Conservation (phyloP, 2,888 invertebrate species). For the Notodonta dromedarius region DNA sequence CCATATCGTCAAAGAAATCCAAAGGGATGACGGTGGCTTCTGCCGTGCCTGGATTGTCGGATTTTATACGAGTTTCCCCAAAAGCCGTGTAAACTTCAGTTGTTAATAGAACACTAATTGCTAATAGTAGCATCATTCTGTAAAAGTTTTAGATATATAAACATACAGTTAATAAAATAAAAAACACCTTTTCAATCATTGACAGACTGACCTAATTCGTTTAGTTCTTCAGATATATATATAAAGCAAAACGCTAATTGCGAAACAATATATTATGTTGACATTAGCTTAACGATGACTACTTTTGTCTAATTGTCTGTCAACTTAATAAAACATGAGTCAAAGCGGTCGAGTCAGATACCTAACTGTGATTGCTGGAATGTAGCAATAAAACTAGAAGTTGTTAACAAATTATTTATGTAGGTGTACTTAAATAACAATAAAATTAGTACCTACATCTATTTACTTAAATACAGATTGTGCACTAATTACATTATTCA, state of each 20-base stretch:
- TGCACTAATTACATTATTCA: constrained; percentile 29
- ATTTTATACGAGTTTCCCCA: constrained; percentile 8
- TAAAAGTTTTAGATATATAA: constrained; percentile 13
- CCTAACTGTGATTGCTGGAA: constrained; percentile 10
- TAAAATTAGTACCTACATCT: constrained; percentile 36
- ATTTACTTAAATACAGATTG: constrained; percentile 28
- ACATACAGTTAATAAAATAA: neutral
- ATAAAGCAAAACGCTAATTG: constrained; percentile 13
- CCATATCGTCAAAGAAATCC: constrained; percentile 35
- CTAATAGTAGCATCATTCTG: constrained; percentile 45
- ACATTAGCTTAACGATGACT: constrained; percentile 8
- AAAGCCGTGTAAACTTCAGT: constrained; percentile 37
- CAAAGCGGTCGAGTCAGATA: neutral
- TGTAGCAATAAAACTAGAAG: constrained; percentile 32
- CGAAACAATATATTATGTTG: constrained; percentile 11
- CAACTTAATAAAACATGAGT: neutral
- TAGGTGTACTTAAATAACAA: constrained; percentile 44
- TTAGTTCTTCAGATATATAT: constrained; percentile 19
- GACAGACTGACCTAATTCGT: constrained; percentile 8
- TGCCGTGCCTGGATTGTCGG: neutral
- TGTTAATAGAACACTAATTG: constrained; percentile 36
- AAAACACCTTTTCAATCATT: neutral
- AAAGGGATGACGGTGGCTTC: constrained; percentile 13
- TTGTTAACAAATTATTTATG: constrained; percentile 52
- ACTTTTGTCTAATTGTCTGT: constrained; percentile 10